Conservation (phyloP, 2,888 invertebrate species). For the Idaea straminata region DNA sequence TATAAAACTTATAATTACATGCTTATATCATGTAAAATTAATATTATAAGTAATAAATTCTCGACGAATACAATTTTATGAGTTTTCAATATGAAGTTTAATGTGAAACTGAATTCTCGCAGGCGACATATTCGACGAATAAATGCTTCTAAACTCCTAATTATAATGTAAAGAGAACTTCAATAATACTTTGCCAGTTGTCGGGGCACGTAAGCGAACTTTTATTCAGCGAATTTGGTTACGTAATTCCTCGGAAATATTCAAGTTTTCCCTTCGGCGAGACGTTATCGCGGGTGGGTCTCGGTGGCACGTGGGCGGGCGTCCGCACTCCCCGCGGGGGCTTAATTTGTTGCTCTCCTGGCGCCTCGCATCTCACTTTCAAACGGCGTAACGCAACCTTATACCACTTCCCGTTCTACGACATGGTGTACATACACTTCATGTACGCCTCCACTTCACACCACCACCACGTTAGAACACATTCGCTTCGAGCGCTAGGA, state of each 20-base stretch:
- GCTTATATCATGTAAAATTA: slow-evolving; percentile 3
- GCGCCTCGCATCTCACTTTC: slow-evolving; percentile 79
- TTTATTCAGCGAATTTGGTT: slow-evolving; percentile 70
- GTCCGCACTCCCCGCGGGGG: slow-evolving; percentile 66
- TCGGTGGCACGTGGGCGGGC: slow-evolving; percentile 64
- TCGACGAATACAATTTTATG: slow-evolving; percentile 22
- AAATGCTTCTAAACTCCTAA: slow-evolving; percentile 60
- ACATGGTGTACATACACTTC: slow-evolving; percentile 55
- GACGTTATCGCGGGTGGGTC: slow-evolving; percentile 71
- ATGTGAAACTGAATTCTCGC: slow-evolving; percentile 37
- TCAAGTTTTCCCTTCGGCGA: slow-evolving; percentile 74
- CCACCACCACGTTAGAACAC: slow-evolving; percentile 37
- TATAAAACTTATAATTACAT: slow-evolving; percentile 21
- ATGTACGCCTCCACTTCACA: slow-evolving; percentile 48
- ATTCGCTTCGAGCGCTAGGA: slow-evolving; percentile 19
- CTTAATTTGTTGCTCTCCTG: slow-evolving; percentile 81
- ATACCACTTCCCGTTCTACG: slow-evolving; percentile 61
- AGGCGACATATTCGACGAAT: slow-evolving; percentile 52
- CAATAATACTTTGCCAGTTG: slow-evolving; percentile 64
- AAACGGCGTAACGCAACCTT: slow-evolving; percentile 78
- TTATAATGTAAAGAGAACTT: slow-evolving; percentile 60
- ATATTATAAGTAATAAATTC: background rate
- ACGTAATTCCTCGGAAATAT: slow-evolving; percentile 73
- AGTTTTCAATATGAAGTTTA: slow-evolving; percentile 41
- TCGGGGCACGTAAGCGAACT: slow-evolving; percentile 66